Conservation (phyloP, 2,888 invertebrate species). For the Metalampra italica region DNA sequence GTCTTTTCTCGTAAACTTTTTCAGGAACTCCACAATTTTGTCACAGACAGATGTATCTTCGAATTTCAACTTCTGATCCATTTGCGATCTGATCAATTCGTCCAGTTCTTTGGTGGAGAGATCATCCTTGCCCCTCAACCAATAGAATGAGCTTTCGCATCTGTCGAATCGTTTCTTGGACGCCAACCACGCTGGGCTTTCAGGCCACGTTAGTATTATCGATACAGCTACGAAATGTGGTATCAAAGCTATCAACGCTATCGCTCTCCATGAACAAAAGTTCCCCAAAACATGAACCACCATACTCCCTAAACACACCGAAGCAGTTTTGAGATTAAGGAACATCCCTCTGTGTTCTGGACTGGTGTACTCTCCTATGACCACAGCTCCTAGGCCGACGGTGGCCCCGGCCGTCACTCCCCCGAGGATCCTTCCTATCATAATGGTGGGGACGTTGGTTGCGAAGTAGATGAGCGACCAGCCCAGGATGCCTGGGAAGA, state of each 20-base stretch:
- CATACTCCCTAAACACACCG: slow-evolving; percentile 40
- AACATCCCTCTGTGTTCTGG: slow-evolving; percentile 29
- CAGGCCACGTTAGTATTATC: slow-evolving; percentile 68
- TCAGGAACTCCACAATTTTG: slow-evolving; percentile 21
- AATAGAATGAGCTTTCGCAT: slow-evolving; percentile 69
- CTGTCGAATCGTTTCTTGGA: slow-evolving; percentile 63
- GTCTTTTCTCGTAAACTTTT: slow-evolving; percentile 40
- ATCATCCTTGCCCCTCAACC: slow-evolving; percentile 59
- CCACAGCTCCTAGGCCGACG: slow-evolving; percentile 22
- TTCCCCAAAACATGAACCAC: slow-evolving; percentile 35
- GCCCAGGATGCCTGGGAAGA: slow-evolving; percentile 29
- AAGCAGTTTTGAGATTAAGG: slow-evolving; percentile 45
- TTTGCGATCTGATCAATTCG: slow-evolving; percentile 39
- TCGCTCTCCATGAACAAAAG: slow-evolving; percentile 36
- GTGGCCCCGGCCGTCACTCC: slow-evolving; percentile 24
- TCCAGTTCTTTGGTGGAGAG: slow-evolving; percentile 30
- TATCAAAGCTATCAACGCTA: slow-evolving; percentile 32
- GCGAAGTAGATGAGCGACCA: slow-evolving; percentile 28
- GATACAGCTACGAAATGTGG: slow-evolving; percentile 32
- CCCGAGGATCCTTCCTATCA: slow-evolving; percentile 25
- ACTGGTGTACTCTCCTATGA: slow-evolving; percentile 28
- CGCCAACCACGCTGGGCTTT: slow-evolving; percentile 81
- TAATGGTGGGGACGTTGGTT: slow-evolving; percentile 19
- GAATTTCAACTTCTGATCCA: slow-evolving; percentile 16
- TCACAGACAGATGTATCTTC: slow-evolving; percentile 10